phyloP scores from a whole-genome alignment of 2,113 vertebrate species.

The Saccopteryx leptura region DNA sequence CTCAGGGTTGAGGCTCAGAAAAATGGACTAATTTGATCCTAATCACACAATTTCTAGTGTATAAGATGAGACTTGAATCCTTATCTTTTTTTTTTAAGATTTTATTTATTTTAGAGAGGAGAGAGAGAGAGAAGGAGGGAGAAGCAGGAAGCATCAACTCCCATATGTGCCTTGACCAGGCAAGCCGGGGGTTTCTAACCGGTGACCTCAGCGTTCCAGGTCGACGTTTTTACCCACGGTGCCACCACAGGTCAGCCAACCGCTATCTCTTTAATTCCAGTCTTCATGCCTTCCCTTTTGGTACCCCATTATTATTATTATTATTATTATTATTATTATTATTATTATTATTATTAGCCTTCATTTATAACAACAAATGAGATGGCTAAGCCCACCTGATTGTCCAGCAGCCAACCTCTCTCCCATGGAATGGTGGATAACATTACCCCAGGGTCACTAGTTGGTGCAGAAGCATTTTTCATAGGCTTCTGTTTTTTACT shows the following conservation, averaged over 20 bases:
- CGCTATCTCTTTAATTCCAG: not conserved
- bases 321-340: no score
- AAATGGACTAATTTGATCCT: not conserved
- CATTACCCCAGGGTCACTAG: not conserved
- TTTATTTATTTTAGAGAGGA: no score
- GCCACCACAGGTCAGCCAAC: no score
- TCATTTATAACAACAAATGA: not conserved
- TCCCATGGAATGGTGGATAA: not conserved
- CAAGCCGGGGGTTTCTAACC: no score
- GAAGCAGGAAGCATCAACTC: no score
- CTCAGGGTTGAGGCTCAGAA: not conserved
- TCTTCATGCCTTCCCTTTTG: not conserved
- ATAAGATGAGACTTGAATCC: not conserved
- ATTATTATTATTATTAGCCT: not conserved
- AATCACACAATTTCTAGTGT: not conserved
- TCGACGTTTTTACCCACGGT: no score
- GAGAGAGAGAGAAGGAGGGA: no score
- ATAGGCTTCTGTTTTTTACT: conserved; percentile 9
- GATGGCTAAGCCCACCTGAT: not conserved
- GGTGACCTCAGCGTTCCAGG: no score
- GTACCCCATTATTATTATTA: not conserved
- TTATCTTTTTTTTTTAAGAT: no score
- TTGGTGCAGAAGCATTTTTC: not conserved
- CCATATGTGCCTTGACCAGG: no score
- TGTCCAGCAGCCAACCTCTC: not conserved